phyloP scores from a whole-genome alignment of 1,140 invertebrate species.

The Drosophila azteca region DNA sequence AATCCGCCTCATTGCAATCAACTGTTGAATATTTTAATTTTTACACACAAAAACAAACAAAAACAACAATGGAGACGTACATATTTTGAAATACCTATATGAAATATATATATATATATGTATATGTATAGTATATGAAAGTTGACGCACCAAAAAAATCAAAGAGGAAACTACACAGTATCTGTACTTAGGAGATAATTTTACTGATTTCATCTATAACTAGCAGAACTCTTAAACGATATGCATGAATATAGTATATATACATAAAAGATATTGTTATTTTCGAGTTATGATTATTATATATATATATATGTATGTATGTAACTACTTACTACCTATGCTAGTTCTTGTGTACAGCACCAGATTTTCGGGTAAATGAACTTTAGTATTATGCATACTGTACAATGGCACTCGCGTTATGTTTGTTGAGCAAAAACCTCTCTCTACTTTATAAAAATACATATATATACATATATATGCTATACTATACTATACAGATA shows the following conservation, averaged over 20 bases:
- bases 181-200: conserved; percentile 70
- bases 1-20: conserved; percentile 81
- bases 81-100: conserved; percentile 55
- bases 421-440: conserved; percentile 50
- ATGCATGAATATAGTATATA: conserved; percentile 1
- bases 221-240: conserved; percentile 49
- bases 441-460: conserved; percentile 43
- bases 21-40: conserved; percentile 76
- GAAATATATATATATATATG: conserved; percentile 33
- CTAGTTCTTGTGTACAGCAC: conserved; percentile 74
- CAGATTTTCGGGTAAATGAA: conserved; percentile 42
- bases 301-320: too few species aligned
- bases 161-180: conserved; percentile 32
- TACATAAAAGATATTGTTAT: conserved; percentile 35
- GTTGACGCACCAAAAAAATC: conserved; percentile 57
- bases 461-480: conserved; percentile 60
- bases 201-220: conserved; percentile 57
- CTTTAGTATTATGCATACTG: conserved; percentile 48
- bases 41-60: conserved; percentile 53
- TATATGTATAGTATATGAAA: conserved; percentile 43
- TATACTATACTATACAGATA: conserved; percentile 55
- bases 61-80: conserved; percentile 27
- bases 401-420: conserved; percentile 54
- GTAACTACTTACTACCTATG: too few species aligned
- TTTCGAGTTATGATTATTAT: conserved; percentile 46